Base-by-base conservation (phyloP, 2,888 invertebrate species). In the Augochlorella aurata region DNA sequence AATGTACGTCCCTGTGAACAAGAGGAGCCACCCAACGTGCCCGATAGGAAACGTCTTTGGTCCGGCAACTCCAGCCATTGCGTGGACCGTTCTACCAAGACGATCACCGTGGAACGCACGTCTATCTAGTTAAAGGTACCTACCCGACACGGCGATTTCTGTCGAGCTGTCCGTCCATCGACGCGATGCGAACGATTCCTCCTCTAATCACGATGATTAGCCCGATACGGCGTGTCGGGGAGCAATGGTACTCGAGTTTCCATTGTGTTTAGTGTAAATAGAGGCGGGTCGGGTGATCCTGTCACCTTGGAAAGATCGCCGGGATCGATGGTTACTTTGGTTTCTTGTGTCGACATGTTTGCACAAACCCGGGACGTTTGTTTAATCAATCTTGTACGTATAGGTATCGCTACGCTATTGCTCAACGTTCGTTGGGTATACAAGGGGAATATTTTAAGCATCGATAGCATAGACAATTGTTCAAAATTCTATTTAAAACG, bases 1-100 rank as follows among this genome's bases (percentile, higher is more conserved):
- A 89, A 89, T 89, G 88, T 89, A 89, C 88, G 85, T 81, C 80
- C 67, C 78, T 81, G 83, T 81, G 88, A 88, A 87, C 88, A 85
- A 87, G 85, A 81, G 87, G 74, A 74, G 80, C 88, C 89, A 89
- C 89, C 89, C 89, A 89, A 82, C 86, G 80, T 79, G 88, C 68
- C 69, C 85, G 85, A 87, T 87, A 85, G 80, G 81, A 82, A 82
- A 82, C 80, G 82, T 73, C 79, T 81, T 79, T 77, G 79, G 83
- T 86, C 74, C 77, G 52, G 21, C 38, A 38, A 38, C 38, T 38
- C 38, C 38, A 7, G 38, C 45, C 65, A 45, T 74, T 54, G 54
- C 68, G 70, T 49, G 79, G 77, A 77, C 68, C 82, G 77, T 67
- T 77, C 72, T 82, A 84, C 77, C 75, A 38, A 38, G 77, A 61